Base-by-base conservation (phyloP, 2,888 invertebrate species). In the Epinotia ramella region DNA sequence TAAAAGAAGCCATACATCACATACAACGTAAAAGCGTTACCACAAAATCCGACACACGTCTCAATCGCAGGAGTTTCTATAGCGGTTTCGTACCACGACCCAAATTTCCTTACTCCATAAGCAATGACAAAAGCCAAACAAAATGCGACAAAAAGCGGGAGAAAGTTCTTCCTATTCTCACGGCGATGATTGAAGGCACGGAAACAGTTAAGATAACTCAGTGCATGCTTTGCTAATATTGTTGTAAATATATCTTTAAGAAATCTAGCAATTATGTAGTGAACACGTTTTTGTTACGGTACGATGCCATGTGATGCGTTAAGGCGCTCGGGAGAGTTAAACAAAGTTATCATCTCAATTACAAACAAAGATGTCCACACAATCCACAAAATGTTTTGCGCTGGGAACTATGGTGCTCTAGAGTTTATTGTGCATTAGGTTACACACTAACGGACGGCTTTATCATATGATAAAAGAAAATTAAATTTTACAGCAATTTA, bases 81-180 rank as follows among this genome's bases (percentile, higher is more conserved):
- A 62, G 67, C 67, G 67, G 60, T 60, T 73, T 73, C 40, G 60
- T 59, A 62, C 59, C 49, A 20, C 73, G 73, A 73, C 73, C 73
- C 73, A 67, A 73, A 73, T 73, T 73, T 65, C 60, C 69, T 20
- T 75, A 62, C 74, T 59, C 60, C 65, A 73, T 73, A 66, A 74
- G 46, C 65, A 68, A 33, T 66, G 70, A 75, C 75, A 71, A 75
- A 74, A 24, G 66, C 56, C 60, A 71, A 74, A 71, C 74, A 75
- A 74, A 53, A 71, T 28, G 20, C 59, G 71, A 76, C 76, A 76
- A 76, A 76, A 76, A 76, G 75, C 67, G 60, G 84, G 89, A 86
- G 92, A 91, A 92, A 92, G 92, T 86, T 79, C 84, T 83, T 89
- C 89, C 89, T 89, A 85, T 91, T 91, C 92, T 88, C 91, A 92